Evolutionary conservation across 2,797 vertebrate species (phyloP).

Genomic region (Takifugu ocellatus): DNA sequence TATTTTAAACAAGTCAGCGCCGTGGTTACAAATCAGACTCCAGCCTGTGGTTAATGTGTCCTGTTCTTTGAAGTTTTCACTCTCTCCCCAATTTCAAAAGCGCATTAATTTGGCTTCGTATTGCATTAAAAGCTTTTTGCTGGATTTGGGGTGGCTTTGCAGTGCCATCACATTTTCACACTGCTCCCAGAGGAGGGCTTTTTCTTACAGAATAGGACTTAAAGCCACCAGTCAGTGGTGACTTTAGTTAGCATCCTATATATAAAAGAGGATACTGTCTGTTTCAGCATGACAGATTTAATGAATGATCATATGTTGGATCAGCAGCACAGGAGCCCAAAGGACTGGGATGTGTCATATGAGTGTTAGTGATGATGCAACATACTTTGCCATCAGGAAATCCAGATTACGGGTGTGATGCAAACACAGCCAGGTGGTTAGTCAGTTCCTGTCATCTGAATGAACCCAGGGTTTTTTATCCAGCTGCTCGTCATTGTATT

Average conservation of each 20-base stretch:
- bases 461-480: conserved; percentile 36
- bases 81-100: conserved; percentile 50
- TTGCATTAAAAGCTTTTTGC: conserved; percentile 32
- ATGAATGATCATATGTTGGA: conserved; percentile 18
- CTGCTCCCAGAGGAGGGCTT: conserved; percentile 23
- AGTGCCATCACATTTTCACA: conserved; percentile 40
- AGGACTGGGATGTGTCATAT: conserved; percentile 26
- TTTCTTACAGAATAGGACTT: conserved; percentile 2
- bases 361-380: conserved; percentile 56
- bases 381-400: conserved; percentile 51
- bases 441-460: conserved; percentile 32
- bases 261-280: conserved; percentile 8
- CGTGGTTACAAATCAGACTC: conserved; percentile 53
- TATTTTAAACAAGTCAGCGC: conserved; percentile 40
- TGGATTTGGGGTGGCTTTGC: conserved; percentile 23
- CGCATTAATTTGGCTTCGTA: conserved; percentile 52
- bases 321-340: conserved; percentile 15
- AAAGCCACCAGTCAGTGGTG: conserved; percentile 7
- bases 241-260: not conserved
- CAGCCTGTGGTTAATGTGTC: conserved; percentile 51
- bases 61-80: conserved; percentile 59
- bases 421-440: conserved; percentile 28
- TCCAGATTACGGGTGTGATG: conserved; percentile 51
- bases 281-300: not conserved
- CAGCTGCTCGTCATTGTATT: conserved; percentile 37